Evolutionary conservation across 2,113 vertebrate species (phyloP).

Genomic region (Hassar affinis): DNA sequence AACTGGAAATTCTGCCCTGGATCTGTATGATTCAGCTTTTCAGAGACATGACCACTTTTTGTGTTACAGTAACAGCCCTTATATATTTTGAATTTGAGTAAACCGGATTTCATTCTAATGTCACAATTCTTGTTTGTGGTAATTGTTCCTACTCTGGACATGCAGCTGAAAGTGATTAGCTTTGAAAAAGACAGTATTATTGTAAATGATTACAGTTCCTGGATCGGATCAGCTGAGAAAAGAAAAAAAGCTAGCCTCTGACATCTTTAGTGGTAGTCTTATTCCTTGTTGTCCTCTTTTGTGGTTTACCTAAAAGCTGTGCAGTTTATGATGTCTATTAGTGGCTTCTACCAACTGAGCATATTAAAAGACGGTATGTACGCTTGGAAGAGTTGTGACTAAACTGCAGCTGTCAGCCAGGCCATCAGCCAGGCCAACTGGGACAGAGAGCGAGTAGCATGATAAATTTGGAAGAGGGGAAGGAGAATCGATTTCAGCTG

Average conservation of each 20-base stretch:
- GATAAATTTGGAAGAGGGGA: background rate
- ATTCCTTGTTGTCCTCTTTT: background rate
- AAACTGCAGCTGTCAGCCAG: conserved; percentile 28
- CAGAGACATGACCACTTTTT: background rate
- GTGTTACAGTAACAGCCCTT: background rate
- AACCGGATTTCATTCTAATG: background rate
- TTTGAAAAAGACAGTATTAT: background rate
- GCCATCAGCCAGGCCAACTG: conserved; percentile 25
- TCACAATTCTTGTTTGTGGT: background rate
- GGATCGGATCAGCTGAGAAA: background rate
- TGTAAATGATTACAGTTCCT: background rate
- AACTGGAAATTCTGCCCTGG: background rate
- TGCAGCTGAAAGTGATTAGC: background rate
- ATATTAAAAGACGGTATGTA: background rate
- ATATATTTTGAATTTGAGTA: background rate
- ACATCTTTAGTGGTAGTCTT: background rate
- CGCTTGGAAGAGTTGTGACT: conserved; percentile 6
- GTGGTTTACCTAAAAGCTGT: background rate
- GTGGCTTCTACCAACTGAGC: background rate
- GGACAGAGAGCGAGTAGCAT: conserved; percentile 10
- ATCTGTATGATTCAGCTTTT: background rate
- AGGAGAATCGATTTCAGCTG: conserved; percentile 26
- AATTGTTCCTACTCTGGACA: background rate
- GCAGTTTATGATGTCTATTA: background rate
- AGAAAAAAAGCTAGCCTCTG: background rate